phyloP scores from a whole-genome alignment of 2,113 vertebrate species.

The Tylochromis polylepis region DNA sequence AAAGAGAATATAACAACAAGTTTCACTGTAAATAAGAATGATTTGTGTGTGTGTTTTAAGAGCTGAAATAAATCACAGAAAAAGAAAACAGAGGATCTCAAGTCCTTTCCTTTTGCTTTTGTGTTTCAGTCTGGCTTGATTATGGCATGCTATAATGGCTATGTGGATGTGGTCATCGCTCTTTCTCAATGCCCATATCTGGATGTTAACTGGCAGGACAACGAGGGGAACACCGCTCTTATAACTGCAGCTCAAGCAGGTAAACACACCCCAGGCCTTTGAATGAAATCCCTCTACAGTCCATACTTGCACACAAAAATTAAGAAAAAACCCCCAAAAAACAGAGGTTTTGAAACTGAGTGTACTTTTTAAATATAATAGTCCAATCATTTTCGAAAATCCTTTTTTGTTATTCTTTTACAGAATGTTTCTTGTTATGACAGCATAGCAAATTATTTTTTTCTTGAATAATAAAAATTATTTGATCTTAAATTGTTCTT shows the following conservation, averaged over 20 bases:
- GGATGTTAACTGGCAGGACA: slow-evolving; percentile 98
- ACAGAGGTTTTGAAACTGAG: no score
- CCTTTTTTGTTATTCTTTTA: not conserved
- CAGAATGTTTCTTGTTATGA: not conserved
- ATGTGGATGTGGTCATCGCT: slow-evolving; percentile 86
- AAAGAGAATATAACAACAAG: not conserved
- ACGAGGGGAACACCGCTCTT: slow-evolving; percentile 94
- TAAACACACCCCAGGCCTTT: slow-evolving; percentile 53
- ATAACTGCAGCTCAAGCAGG: slow-evolving; percentile 95
- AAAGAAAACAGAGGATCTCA: not conserved
- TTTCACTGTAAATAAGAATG: not conserved
- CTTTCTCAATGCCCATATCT: slow-evolving; percentile 88
- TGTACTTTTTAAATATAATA: not conserved
- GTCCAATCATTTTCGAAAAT: not conserved
- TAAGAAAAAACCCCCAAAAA: no score
- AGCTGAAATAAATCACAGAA: not conserved
- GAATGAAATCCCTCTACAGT: no score
- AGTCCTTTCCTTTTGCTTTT: not conserved
- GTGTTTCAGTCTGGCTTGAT: slow-evolving; percentile 85
- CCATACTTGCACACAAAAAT: no score
- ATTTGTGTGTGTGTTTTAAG: not conserved
- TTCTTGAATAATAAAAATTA: not conserved
- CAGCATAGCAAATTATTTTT: not conserved
- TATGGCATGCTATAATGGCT: slow-evolving; percentile 91
- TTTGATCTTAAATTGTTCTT: not conserved